A percentile compares a stretch with the other conserved stretches of the same genome.
phyloP scores from a whole-genome alignment of 2,797 vertebrate species.

The Acomys russatus region DNA sequence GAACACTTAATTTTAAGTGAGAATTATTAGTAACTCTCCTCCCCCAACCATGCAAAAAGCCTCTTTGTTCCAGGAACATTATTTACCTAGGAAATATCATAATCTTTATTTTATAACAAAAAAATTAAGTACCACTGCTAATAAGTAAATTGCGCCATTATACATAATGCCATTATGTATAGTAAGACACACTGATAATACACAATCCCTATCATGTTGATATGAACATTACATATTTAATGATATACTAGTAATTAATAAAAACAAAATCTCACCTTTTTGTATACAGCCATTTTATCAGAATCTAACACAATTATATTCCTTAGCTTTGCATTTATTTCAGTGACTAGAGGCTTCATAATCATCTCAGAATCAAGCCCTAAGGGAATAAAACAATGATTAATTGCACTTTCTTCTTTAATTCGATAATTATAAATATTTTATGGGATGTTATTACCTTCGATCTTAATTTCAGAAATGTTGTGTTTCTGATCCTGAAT shows the following conservation, averaged over 20 bases:
- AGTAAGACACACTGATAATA: constrained; percentile 25
- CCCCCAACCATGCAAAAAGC: neutral
- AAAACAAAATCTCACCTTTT: constrained; percentile 91
- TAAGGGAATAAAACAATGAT: constrained; percentile 64
- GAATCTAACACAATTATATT: constrained; percentile 97
- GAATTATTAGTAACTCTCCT: neutral
- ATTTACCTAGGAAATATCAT: neutral
- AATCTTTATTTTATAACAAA: constrained; percentile 58
- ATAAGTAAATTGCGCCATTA: constrained; percentile 7
- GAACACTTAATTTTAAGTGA: neutral
- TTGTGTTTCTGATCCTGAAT: constrained; percentile 94
- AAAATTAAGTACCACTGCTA: neutral
- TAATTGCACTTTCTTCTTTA: neutral
- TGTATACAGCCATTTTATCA: constrained; percentile 94
- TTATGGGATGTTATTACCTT: constrained; percentile 91
- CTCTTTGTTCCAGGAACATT: neutral
- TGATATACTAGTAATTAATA: constrained; percentile 20
- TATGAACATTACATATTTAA: constrained; percentile 28
- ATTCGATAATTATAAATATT: constrained; percentile 33
- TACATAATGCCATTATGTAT: neutral
- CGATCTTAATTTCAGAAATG: constrained; percentile 96
- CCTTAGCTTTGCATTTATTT: constrained; percentile 95
- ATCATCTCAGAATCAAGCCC: constrained; percentile 95
- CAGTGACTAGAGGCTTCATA: constrained; percentile 93
- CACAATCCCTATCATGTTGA: neutral